Percentiles rank a stretch among this genome's conserved stretches.
Evolutionary conservation across 2,797 vertebrate genomes (phyloP).

Genomic region (Fistularia tabacaria): DNA sequence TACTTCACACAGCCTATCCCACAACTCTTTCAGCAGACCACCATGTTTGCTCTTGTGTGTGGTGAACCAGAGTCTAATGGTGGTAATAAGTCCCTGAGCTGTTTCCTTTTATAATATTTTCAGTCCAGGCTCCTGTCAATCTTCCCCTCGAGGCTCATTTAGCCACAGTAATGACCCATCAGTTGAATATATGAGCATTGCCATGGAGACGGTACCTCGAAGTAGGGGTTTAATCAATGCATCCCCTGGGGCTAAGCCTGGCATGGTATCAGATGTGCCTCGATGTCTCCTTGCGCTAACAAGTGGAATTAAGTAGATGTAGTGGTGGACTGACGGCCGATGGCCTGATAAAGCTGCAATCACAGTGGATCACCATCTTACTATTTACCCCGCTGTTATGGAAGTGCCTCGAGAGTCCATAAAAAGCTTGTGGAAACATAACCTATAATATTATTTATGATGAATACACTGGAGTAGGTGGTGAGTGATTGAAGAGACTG

Average conservation of each 20-base stretch:
- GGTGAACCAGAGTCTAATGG: slow-evolving; percentile 19
- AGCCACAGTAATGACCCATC: slow-evolving; percentile 52
- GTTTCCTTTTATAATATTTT: slow-evolving; percentile 46
- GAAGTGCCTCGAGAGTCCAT: slow-evolving; percentile 13
- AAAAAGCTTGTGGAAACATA: slow-evolving; percentile 12
- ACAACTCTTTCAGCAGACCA: slow-evolving; percentile 12
- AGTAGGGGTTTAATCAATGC: slow-evolving; percentile 60
- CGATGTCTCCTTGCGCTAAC: slow-evolving; percentile 36
- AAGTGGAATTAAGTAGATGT: slow-evolving; percentile 60
- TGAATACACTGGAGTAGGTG: slow-evolving; percentile 2
- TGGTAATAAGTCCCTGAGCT: slow-evolving; percentile 44
- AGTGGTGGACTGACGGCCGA: slow-evolving; percentile 28
- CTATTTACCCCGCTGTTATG: slow-evolving; percentile 16
- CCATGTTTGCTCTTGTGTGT: slow-evolving; percentile 10
- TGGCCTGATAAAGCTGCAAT: slow-evolving; percentile 32
- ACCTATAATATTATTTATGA: slow-evolving; percentile 8
- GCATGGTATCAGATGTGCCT: slow-evolving; percentile 38
- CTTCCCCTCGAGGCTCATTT: slow-evolving; percentile 52
- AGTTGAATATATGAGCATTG: slow-evolving; percentile 45
- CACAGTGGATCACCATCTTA: slow-evolving; percentile 28
- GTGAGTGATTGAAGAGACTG: slow-evolving; percentile 3
- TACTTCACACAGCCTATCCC: neutral
- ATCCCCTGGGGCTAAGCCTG: slow-evolving; percentile 37
- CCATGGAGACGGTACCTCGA: slow-evolving; percentile 52
- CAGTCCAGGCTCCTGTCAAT: slow-evolving; percentile 42